Conservation (phyloP, 35 echinoderm and acorn worm species). For the Lytechinus pictus region DNA sequence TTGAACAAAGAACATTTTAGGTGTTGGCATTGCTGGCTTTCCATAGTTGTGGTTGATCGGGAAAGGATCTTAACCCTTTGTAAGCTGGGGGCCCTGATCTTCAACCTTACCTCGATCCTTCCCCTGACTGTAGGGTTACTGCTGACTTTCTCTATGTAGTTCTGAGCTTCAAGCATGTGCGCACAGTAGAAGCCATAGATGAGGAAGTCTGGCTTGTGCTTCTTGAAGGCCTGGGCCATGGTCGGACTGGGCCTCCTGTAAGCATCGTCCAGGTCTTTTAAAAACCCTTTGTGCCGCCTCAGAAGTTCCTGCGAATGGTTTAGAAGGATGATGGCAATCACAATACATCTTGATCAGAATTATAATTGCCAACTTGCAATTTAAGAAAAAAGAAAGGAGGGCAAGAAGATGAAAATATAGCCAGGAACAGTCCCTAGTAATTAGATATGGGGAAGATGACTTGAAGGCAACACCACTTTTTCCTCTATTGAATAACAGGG, state of each 20-base stretch:
- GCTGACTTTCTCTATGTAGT: slow-evolving; percentile 81
- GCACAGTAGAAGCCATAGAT: slow-evolving; percentile 91
- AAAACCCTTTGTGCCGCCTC: slow-evolving; percentile 62
- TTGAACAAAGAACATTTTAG: too few species aligned
- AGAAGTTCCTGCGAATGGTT: slow-evolving; percentile 67
- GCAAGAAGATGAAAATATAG: too few species aligned
- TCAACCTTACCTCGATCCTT: slow-evolving; percentile 74
- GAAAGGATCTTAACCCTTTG: too few species aligned
- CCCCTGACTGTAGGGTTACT: slow-evolving; percentile 48
- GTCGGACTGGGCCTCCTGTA: slow-evolving; percentile 40
- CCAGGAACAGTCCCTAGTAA: too few species aligned
- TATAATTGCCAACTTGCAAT: too few species aligned
- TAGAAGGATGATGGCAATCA: background rate
- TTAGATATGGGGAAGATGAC: too few species aligned
- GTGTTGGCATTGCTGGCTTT: too few species aligned
- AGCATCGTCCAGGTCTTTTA: slow-evolving; percentile 55
- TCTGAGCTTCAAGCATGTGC: slow-evolving; percentile 73
- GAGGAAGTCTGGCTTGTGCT: slow-evolving; percentile 72
- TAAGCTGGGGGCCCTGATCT: background rate
- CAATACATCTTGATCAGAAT: background rate
- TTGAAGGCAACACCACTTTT: too few species aligned
- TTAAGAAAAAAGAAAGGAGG: too few species aligned
- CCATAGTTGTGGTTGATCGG: too few species aligned
- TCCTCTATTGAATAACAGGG: too few species aligned
- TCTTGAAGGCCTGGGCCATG: slow-evolving; percentile 82